Conservation (phyloP, 2,888 invertebrate species). For the Andrena minutula region DNA sequence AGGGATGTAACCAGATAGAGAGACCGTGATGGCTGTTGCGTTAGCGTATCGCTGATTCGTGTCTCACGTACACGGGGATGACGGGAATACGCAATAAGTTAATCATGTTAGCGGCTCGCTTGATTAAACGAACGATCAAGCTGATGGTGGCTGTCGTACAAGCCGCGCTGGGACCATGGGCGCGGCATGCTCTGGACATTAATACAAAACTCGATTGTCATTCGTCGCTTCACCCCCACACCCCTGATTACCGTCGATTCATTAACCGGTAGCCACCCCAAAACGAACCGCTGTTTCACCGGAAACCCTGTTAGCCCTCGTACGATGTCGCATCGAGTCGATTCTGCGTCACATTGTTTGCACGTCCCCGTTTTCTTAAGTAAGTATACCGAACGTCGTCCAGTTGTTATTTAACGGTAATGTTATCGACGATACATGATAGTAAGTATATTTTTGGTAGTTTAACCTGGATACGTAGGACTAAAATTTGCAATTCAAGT, state of each 20-base stretch:
- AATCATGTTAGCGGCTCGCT: constrained; percentile 80
- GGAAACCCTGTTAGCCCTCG: constrained; percentile 40
- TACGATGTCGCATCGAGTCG: constrained; percentile 31
- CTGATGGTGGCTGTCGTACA: constrained; percentile 67
- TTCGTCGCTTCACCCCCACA: constrained; percentile 70
- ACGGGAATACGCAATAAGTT: constrained; percentile 80
- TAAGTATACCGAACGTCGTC: too few relatives aligned
- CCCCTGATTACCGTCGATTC: constrained; percentile 73
- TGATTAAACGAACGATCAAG: constrained; percentile 81
- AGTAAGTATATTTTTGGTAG: too few relatives aligned
- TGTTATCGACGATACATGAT: too few relatives aligned
- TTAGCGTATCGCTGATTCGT: constrained; percentile 80
- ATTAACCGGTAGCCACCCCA: constrained; percentile 63
- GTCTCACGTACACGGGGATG: constrained; percentile 76
- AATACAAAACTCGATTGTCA: constrained; percentile 80
- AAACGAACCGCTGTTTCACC: constrained; percentile 56
- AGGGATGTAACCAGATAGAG: constrained; percentile 10
- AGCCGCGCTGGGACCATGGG: constrained; percentile 67
- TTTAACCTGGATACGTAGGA: too few relatives aligned
- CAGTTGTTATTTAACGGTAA: too few relatives aligned
- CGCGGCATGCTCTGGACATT: constrained; percentile 70
- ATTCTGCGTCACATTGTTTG: constrained; percentile 3
- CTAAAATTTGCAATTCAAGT: too few relatives aligned
- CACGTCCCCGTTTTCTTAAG: not conserved
- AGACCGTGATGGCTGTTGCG: constrained; percentile 73